Conservation (phyloP, 2,888 invertebrate genomes). For the Lumbricus terrestris region DNA sequence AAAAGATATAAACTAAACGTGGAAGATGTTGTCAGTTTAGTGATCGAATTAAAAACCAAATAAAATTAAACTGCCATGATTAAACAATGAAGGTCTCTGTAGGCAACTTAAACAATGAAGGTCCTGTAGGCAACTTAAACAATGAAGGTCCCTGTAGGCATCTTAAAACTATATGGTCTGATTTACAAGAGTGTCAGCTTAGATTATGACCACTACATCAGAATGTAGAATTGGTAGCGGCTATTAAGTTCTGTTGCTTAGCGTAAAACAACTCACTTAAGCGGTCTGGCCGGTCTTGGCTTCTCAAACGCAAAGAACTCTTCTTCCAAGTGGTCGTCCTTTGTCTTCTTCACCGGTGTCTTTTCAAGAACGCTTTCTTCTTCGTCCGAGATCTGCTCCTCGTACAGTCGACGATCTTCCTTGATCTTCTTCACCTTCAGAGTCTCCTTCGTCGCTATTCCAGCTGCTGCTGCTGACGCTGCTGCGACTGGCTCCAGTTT, state of each 20-base stretch:
- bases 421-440: conserved; percentile 14
- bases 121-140: too few species aligned
- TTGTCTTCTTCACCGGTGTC: neutral
- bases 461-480: too few species aligned
- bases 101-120: too few species aligned
- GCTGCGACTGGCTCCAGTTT: neutral
- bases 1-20: neutral
- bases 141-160: neutral
- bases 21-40: neutral
- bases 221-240: neutral
- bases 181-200: neutral
- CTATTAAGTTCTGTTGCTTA: neutral
- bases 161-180: neutral
- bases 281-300: neutral
- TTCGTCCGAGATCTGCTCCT: conserved; percentile 20
- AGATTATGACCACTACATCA: neutral
- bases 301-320: conserved; percentile 15
- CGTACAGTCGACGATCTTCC: conserved; percentile 6
- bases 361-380: neutral
- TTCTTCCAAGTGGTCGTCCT: neutral
- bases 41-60: neutral
- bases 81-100: neutral
- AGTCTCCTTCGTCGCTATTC: neutral
- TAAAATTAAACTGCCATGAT: neutral
- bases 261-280: neutral